Base-by-base conservation (phyloP, 2,888 invertebrate species). In the Drosophila paracracens region DNA sequence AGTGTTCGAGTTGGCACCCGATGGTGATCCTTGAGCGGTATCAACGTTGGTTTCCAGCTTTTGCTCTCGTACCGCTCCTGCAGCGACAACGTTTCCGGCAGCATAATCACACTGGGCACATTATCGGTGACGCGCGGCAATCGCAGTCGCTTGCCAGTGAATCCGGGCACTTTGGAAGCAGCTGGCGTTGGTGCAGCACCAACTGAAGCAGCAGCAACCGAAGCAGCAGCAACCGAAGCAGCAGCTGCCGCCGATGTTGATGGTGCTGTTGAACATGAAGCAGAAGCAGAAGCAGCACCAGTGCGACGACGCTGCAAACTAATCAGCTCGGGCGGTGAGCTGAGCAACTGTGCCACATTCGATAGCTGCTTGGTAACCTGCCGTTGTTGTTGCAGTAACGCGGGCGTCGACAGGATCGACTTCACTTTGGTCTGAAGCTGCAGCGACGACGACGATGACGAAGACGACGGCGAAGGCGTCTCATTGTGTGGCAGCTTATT, bases 21-120 rank as follows among this genome's bases (percentile, higher is more conserved):
- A 53, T 91, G 89, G 38, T 89, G 94, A 92, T 89, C 91, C 63
- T 94, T 94, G 35, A 96, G 95, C 3, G 96, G 96, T 94, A 96
- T 95, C 33, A 96, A 93, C 7, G 95, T 96, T 0, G 96, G 96
- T 67, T 96, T 94, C 96, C 96, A 96, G 68, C 95, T 95, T 85
- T 96, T 96, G 56, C 95, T 92, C 63, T 92, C 91, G 21, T 88
- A 87, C 4, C 93, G 89, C 79, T 93, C 93, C 90, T 94, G 94
- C 61, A 94, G 91, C 65, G 78, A 94, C 90, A 84, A 79, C 61
- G 89, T 93, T 81, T 79, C 93, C 57, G 79, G 93, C 79, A 93
- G 89, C 74, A 92, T 92, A 54, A 93, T 92, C 18, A 92, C 91
- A 78, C 91, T 91, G 51, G 92, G 93, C 27, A 51, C 33, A 11